phyloP scores from a whole-genome alignment of 2,113 vertebrate genomes.

The Caretta caretta region DNA sequence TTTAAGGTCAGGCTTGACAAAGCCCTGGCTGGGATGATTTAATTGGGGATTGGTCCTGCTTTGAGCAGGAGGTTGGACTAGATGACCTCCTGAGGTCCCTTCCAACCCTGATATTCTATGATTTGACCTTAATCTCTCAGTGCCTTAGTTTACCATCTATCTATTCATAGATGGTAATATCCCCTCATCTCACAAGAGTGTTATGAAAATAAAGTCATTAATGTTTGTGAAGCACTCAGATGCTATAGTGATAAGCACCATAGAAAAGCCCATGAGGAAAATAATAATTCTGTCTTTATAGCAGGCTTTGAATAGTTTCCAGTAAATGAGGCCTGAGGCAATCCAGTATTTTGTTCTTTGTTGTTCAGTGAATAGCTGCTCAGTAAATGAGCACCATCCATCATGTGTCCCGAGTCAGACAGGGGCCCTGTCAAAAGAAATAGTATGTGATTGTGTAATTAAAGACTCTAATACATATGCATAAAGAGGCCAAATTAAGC shows the following conservation, averaged over 20 bases:
- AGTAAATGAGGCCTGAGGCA: not conserved
- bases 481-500: not conserved
- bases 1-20: too few species aligned
- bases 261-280: not conserved
- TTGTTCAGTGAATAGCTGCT: not conserved
- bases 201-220: not conserved
- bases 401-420: not conserved
- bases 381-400: not conserved
- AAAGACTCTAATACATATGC: not conserved
- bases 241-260: not conserved
- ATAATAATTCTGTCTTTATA: not conserved
- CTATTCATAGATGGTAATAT: too few species aligned
- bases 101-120: too few species aligned
- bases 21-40: too few species aligned
- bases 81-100: too few species aligned
- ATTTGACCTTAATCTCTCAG: not conserved
- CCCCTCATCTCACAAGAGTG: not conserved
- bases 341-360: too few species aligned
- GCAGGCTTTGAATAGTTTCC: not conserved
- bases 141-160: not conserved
- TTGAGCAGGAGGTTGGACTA: too few species aligned
- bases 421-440: not conserved
- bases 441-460: not conserved
- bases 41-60: too few species aligned
- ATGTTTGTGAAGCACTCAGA: not conserved